These are phyloP conservation scores for Notarius quadriscutis DNA, from an alignment of 2,113 vertebrate species.

Conservation along the genomic window DNA sequence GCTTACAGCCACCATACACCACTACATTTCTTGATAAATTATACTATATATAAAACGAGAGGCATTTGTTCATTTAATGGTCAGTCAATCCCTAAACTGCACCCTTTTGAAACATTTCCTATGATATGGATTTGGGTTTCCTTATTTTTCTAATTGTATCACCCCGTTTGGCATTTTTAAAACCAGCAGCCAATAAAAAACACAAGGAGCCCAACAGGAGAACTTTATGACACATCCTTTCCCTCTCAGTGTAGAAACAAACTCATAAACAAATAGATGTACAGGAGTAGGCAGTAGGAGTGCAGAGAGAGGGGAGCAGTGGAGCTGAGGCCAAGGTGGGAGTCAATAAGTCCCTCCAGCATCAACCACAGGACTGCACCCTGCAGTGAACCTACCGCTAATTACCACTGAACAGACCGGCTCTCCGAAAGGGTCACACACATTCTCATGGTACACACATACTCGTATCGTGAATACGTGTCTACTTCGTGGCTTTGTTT, in stretches of 20 bases:
- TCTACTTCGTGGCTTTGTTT: background rate
- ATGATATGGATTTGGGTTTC: background rate
- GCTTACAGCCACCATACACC: background rate
- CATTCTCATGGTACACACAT: slow-evolving; percentile 18
- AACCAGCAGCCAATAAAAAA: slow-evolving; percentile 57
- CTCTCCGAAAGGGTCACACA: slow-evolving; percentile 64
- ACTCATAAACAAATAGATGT: slow-evolving; percentile 65
- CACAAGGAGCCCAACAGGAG: slow-evolving; percentile 52
- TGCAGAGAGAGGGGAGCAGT: slow-evolving; percentile 61
- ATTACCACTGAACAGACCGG: slow-evolving; percentile 73
- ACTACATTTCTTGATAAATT: background rate
- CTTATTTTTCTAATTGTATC: background rate
- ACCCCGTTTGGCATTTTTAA: background rate
- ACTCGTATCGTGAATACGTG: background rate
- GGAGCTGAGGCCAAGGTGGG: slow-evolving; percentile 61
- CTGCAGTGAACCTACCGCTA: slow-evolving; percentile 69
- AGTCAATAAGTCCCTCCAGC: slow-evolving; percentile 74
- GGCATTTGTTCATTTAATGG: background rate
- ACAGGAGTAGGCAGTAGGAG: slow-evolving; percentile 60
- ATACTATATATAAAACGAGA: background rate
- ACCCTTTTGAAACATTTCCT: background rate
- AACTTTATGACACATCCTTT: slow-evolving; percentile 53
- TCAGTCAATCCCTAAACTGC: background rate
- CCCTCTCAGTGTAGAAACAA: slow-evolving; percentile 61
- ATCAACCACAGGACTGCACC: slow-evolving; percentile 68